Evolutionary conservation across 2,888 invertebrate genomes (phyloP).

Genomic region (Acanthosoma haemorrhoidale): DNA sequence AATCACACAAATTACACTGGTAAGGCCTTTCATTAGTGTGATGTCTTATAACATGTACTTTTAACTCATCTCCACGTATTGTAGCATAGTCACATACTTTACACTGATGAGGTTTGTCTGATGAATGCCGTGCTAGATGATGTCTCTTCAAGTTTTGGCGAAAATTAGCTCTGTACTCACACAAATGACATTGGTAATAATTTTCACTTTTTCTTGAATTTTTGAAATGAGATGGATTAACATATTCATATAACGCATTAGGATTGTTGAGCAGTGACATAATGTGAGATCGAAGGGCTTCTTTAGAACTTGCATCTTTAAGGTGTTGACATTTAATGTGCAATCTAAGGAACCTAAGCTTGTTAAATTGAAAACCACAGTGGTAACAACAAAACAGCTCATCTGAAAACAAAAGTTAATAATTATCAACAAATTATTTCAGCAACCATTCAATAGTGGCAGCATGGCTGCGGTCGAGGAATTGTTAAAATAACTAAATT

Average conservation of each 20-base stretch:
- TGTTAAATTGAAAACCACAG: not conserved
- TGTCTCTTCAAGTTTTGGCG: not conserved
- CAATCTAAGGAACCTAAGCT: not conserved
- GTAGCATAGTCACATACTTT: not conserved
- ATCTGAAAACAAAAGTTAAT: not conserved
- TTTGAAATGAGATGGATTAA: not conserved
- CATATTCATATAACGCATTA: not conserved
- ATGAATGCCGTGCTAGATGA: not conserved
- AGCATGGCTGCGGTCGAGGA: no score
- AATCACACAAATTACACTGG: not conserved
- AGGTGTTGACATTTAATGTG: not conserved
- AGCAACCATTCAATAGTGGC: no score
- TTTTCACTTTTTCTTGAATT: not conserved
- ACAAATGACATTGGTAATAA: not conserved
- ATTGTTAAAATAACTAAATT: no score
- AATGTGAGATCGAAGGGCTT: no score
- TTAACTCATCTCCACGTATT: not conserved
- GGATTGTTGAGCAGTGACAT: no score
- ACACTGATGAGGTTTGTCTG: not conserved
- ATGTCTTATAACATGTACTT: not conserved
- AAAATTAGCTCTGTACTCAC: not conserved
- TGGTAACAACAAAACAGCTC: not conserved
- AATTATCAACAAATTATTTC: no score
- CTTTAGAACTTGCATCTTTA: no score
- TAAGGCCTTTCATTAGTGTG: not conserved